Percentiles rank a stretch among this genome's conserved stretches.
Conservation (phyloP, 2,113 vertebrate genomes). For the Calcarius ornatus region DNA sequence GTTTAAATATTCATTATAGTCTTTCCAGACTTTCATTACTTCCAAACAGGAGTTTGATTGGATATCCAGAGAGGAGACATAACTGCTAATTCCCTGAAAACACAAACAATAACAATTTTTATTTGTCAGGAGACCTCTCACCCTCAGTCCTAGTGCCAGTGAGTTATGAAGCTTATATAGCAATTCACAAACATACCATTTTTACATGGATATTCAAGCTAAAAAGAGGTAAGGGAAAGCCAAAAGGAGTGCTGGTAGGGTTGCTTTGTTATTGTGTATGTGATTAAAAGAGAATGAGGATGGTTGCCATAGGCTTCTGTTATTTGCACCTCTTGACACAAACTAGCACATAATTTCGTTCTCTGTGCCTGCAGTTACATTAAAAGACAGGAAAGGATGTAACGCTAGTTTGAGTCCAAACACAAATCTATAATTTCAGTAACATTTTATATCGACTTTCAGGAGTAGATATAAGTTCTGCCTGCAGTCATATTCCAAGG, state of each 20-base stretch:
- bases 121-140: constrained; percentile 65
- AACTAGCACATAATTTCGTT: not conserved
- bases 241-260: constrained; percentile 75
- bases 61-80: constrained; percentile 74
- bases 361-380: not conserved
- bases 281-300: constrained; percentile 11
- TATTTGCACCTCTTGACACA: not conserved
- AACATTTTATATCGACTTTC: not conserved
- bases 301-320: not conserved
- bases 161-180: constrained; percentile 78
- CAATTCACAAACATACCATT: constrained; percentile 73
- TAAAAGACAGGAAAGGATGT: not conserved
- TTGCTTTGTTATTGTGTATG: constrained; percentile 67
- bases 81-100: constrained; percentile 73
- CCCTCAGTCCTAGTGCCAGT: constrained; percentile 61
- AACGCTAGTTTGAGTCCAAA: not conserved
- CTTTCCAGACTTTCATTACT: not conserved
- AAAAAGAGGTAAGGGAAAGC: constrained; percentile 73
- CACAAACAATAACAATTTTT: constrained; percentile 71
- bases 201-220: constrained; percentile 73
- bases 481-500: not conserved
- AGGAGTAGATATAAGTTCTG: not conserved
- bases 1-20: not conserved
- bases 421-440: not conserved
- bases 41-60: constrained; percentile 49